Conservation (phyloP, 2,113 vertebrate genomes). For the Capreolus pygargus region DNA sequence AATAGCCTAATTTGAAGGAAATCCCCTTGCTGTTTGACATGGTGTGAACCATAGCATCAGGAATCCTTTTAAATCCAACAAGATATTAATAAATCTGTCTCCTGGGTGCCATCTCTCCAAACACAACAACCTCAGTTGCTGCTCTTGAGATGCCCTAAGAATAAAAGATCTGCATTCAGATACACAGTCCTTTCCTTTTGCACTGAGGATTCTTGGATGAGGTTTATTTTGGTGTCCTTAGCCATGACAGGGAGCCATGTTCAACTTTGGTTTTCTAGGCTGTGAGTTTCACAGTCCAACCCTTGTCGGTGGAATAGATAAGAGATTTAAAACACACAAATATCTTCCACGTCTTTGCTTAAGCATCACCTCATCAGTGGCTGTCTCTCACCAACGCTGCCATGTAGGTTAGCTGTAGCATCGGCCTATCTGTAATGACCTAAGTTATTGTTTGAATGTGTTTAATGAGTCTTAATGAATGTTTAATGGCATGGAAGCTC, state of each 20-base stretch:
- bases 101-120: neutral
- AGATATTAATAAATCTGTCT: neutral
- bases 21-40: neutral
- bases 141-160: neutral
- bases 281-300: neutral
- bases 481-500: neutral
- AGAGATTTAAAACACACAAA: neutral
- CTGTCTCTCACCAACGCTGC: fast-evolving
- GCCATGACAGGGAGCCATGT: neutral
- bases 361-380: neutral
- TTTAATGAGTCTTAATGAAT: neutral
- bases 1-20: neutral
- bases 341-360: neutral
- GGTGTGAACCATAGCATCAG: neutral
- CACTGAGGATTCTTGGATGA: neutral
- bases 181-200: neutral
- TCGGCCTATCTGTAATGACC: neutral
- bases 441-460: neutral
- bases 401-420: neutral
- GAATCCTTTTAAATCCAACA: neutral
- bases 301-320: neutral
- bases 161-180: neutral
- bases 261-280: neutral
- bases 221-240: neutral
- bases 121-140: neutral